phyloP scores from a whole-genome alignment of 2,888 invertebrate genomes.

The Athalia cordata region DNA sequence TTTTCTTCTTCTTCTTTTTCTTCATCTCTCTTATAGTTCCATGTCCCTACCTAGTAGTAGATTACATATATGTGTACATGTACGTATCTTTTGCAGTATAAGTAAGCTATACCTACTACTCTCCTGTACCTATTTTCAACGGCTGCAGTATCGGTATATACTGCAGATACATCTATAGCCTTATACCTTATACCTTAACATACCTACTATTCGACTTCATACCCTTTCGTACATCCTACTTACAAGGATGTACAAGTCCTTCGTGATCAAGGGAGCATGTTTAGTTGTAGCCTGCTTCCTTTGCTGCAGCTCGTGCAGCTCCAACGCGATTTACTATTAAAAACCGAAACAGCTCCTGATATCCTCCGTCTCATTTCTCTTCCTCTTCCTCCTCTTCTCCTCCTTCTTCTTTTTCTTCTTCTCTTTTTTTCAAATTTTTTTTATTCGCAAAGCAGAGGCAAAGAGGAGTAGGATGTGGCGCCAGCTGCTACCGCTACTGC shows the following conservation, averaged over 20 bases:
- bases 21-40: not conserved
- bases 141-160: too few species aligned
- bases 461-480: not conserved
- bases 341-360: not conserved
- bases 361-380: not conserved
- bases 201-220: not conserved
- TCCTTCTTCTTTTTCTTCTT: too few species aligned
- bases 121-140: too few species aligned
- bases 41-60: too few species aligned
- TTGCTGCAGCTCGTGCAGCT: not conserved
- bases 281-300: constrained; percentile 9
- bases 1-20: constrained; percentile 27
- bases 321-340: not conserved
- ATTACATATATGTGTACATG: too few species aligned
- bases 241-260: constrained; percentile 38
- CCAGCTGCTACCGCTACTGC: not conserved
- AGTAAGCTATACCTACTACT: too few species aligned
- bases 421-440: too few species aligned
- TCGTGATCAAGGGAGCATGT: constrained; percentile 40
- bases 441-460: too few species aligned
- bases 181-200: too few species aligned
- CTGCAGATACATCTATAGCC: too few species aligned
- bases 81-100: too few species aligned
- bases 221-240: constrained; percentile 38
- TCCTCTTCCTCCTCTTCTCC: not conserved